Base-by-base conservation (phyloP, 2,888 invertebrate genomes). In the Orthosia gothica region DNA sequence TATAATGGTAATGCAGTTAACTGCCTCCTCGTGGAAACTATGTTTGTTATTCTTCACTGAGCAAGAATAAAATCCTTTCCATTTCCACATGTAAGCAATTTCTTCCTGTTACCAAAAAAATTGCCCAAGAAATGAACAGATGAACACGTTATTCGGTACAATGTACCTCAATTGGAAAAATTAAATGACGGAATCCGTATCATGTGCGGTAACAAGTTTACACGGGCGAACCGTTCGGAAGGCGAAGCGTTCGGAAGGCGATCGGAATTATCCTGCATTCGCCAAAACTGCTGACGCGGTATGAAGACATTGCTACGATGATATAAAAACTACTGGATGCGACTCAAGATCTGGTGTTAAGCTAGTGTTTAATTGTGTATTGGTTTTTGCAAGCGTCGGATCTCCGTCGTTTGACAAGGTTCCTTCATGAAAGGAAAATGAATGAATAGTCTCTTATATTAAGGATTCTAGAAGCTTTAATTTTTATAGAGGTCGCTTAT, bases 191-290 rank as follows among this genome's bases (percentile, higher is more conserved):
- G 75, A 84, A 85, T 87, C 83, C 83, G 76, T 81, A 87, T 91
- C 90, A 90, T 90, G 88, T 87, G 84, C 83, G 88, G 87, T 91
- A 92, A 90, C 89, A 89, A 91, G 89, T 85, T 87, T 86, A 87
- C 75, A 87, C 83, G 89, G 88, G 85, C 74, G 87, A 87, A 88
- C 85, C 85, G 88, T 88, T 92, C 90, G 83, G 90, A 88, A 91
- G 90, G 89, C 90, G 92, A 93, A 18, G 9, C 61, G 45, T 61
- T 93, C 90, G 84, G 90, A 87, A 91, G 90, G 89, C 90, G 92
- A 93, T 93, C 89, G 91, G 89, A 95, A 95, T 95, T 95, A 95
- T 94, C 94, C 91, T 88, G 92, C 91, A 92, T 93, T 93, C 89
- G 91, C 83, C 84, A 90, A 95, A 94, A 93, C 91, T 92, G 95